These are phyloP conservation scores for Dryas iulia DNA, from an alignment of 1,140 invertebrate species.

Conservation along the genomic window DNA sequence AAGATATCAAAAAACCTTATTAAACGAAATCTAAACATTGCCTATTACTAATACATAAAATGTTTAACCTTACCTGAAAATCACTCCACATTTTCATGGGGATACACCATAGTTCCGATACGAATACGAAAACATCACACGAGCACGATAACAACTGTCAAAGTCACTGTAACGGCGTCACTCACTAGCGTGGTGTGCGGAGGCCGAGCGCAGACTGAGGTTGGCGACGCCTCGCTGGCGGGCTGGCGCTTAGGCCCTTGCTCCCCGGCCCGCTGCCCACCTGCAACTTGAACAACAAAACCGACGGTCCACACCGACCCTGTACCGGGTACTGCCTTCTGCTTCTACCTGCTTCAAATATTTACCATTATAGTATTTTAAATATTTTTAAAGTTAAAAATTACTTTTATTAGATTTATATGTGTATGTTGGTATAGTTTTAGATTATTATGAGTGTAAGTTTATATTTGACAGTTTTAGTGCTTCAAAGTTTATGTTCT, in stretches of 20 bases:
- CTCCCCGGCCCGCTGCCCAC: constrained; percentile 38
- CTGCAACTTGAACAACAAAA: constrained; percentile 59
- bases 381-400: not conserved
- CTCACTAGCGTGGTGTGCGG: constrained; percentile 57
- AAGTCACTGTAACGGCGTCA: constrained; percentile 71
- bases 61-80: constrained; percentile 66
- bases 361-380: not conserved
- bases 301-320: constrained; percentile 31
- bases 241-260: constrained; percentile 14
- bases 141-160: constrained; percentile 79
- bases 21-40: constrained; percentile 7
- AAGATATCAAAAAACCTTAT: constrained; percentile 4
- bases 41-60: not conserved
- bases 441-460: not conserved
- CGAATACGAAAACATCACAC: constrained; percentile 78
- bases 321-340: constrained; percentile 27
- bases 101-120: constrained; percentile 79
- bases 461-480: not conserved
- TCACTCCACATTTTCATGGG: constrained; percentile 80
- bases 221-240: constrained; percentile 34
- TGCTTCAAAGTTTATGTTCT: not conserved
- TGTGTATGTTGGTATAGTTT: not conserved
- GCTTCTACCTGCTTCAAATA: constrained; percentile 42
- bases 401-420: not conserved
- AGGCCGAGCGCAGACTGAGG: constrained; percentile 70